phyloP scores from a whole-genome alignment of 2,888 invertebrate species.

The Sycophila texana region DNA sequence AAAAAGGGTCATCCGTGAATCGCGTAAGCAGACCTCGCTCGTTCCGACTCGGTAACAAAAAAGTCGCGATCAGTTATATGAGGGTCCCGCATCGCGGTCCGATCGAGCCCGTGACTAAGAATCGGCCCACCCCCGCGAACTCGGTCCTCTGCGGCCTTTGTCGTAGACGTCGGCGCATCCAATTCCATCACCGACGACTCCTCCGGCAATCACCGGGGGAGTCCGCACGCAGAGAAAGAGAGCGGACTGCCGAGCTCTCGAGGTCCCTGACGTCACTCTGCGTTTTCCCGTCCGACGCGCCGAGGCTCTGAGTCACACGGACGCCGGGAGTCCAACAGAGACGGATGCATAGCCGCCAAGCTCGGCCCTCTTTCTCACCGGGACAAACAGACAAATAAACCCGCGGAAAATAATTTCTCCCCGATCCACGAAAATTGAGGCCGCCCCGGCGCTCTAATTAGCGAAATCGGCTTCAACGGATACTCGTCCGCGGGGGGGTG shows the following conservation, averaged over 20 bases:
- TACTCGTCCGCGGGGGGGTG: background rate
- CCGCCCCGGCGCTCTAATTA: no score
- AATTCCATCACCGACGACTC: conserved; percentile 3
- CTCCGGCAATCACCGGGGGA: background rate
- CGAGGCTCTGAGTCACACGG: conserved; percentile 72
- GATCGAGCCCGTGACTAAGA: no score
- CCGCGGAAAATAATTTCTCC: no score
- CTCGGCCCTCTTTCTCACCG: conserved; percentile 40
- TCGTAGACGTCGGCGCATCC: background rate
- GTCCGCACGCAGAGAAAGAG: no score
- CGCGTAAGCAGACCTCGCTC: no score
- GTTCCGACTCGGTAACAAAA: no score
- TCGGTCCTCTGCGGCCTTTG: background rate
- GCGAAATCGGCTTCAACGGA: background rate
- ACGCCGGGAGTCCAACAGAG: conserved; percentile 14
- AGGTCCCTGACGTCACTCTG: conserved; percentile 69
- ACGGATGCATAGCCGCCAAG: background rate
- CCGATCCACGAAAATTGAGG: no score
- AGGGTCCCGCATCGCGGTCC: no score
- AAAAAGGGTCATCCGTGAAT: no score
- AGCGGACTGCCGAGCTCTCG: background rate
- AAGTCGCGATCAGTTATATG: no score
- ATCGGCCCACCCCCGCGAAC: background rate
- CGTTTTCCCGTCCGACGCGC: conserved; percentile 65
- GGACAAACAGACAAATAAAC: no score